A percentile compares a stretch with the other conserved stretches of the same genome.
These are phyloP conservation scores for Linurgus olivaceus DNA, from an alignment of 2,797 vertebrate species.

Conservation along the genomic window DNA sequence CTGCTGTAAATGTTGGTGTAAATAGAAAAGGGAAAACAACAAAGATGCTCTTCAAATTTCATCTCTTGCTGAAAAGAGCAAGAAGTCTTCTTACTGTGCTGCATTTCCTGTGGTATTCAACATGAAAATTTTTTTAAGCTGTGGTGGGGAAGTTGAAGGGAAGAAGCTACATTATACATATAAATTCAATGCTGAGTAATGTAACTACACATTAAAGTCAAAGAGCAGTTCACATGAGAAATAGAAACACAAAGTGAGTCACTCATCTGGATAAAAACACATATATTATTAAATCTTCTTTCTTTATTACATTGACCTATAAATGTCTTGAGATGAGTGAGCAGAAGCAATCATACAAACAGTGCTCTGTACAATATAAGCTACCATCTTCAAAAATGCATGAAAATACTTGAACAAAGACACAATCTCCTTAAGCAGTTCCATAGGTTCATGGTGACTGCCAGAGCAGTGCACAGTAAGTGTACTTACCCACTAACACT, in stretches of 20 bases:
- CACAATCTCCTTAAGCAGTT: neutral
- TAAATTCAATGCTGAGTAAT: constrained; percentile 50
- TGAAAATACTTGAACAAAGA: constrained; percentile 51
- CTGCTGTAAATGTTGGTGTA: neutral
- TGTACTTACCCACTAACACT: neutral
- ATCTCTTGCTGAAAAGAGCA: constrained; percentile 11
- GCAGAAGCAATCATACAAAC: constrained; percentile 32
- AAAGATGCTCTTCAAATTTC: constrained; percentile 5
- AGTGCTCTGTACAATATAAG: neutral
- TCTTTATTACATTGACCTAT: constrained; percentile 61
- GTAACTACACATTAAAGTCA: constrained; percentile 60
- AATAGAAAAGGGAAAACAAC: constrained; percentile 4
- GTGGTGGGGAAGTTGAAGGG: constrained; percentile 7
- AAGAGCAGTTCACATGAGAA: constrained; percentile 59
- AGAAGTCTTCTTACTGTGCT: neutral
- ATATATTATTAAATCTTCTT: constrained; percentile 67
- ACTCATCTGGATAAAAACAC: constrained; percentile 65
- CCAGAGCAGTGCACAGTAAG: neutral
- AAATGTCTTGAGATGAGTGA: constrained; percentile 58
- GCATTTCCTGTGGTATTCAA: constrained; percentile 31
- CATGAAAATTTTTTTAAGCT: constrained; percentile 47
- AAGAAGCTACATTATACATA: constrained; percentile 40
- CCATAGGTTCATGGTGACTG: neutral
- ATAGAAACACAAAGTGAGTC: constrained; percentile 61
- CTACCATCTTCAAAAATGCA: constrained; percentile 52